Conservation (phyloP, 2,797 vertebrate species). For the Centroberyx gerrardi region DNA sequence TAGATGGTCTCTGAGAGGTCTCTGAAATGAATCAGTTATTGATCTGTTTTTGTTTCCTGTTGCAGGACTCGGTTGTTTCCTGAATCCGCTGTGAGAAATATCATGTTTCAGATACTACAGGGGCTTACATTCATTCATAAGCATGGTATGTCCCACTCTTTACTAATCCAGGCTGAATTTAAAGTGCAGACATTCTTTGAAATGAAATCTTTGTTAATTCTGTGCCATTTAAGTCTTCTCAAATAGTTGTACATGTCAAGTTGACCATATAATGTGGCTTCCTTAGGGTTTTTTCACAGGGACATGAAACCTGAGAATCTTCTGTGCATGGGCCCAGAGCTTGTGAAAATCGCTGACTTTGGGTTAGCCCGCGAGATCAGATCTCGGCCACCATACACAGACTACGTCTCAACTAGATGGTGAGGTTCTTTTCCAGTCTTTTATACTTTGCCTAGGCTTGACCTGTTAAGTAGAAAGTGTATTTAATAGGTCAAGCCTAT, state of each 20-base stretch:
- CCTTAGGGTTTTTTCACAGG: slow-evolving; percentile 95
- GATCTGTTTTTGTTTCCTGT: slow-evolving; percentile 72
- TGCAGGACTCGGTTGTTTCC: slow-evolving; percentile 96
- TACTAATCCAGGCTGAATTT: neutral
- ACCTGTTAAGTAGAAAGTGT: neutral
- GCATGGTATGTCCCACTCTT: slow-evolving; percentile 70
- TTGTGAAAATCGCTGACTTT: slow-evolving; percentile 99
- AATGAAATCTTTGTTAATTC: neutral
- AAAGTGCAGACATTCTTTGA: too few species aligned
- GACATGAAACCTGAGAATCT: slow-evolving; percentile 99
- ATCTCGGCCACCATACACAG: slow-evolving; percentile 97
- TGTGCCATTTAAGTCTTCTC: neutral
- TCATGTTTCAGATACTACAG: slow-evolving; percentile 99
- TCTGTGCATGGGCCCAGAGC: slow-evolving; percentile 97
- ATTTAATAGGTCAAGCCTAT: neutral
- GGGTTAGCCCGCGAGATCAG: slow-evolving; percentile 95
- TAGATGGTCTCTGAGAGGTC: neutral
- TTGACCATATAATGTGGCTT: neutral
- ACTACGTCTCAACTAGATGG: slow-evolving; percentile 98
- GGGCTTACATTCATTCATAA: slow-evolving; percentile 98
- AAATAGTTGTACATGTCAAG: neutral
- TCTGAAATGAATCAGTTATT: neutral
- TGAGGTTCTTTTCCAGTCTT: slow-evolving; percentile 67
- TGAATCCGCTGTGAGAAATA: slow-evolving; percentile 97
- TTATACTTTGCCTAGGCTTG: neutral